These are phyloP conservation scores for Nymphalis polychloros DNA, from an alignment of 2,888 invertebrate genomes.

Conservation along the genomic window DNA sequence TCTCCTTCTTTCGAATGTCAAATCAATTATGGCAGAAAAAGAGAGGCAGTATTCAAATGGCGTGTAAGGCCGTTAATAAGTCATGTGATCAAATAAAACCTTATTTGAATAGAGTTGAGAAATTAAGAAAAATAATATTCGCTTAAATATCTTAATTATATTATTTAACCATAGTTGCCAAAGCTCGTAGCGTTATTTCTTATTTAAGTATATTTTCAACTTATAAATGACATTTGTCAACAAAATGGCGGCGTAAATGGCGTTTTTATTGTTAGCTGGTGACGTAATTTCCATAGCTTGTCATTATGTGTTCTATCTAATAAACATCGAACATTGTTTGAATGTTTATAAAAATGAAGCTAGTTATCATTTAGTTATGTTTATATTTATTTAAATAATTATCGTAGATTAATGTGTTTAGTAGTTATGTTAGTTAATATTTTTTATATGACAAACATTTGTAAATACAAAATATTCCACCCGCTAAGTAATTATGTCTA, in stretches of 20 bases:
- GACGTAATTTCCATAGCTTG: constrained; percentile 17
- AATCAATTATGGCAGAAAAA: too few species aligned
- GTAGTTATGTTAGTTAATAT: constrained; percentile 3
- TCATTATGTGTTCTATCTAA: constrained; percentile 6
- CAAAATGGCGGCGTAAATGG: neutral
- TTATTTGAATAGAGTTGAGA: too few species aligned
- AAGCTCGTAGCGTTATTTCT: too few species aligned
- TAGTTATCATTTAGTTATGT: neutral
- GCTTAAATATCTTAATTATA: too few species aligned
- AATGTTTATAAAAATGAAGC: constrained; percentile 15
- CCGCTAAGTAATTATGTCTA: neutral
- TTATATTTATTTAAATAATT: neutral
- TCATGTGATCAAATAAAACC: too few species aligned
- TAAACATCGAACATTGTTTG: constrained; percentile 3
- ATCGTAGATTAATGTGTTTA: neutral
- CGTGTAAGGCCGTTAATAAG: too few species aligned
- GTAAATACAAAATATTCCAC: constrained; percentile 3
- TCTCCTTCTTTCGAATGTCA: too few species aligned
- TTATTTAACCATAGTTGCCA: too few species aligned
- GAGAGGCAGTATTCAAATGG: too few species aligned
- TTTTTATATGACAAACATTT: constrained; percentile 11
- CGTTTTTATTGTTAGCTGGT: constrained; percentile 6
- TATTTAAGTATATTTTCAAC: too few species aligned
- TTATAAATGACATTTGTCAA: neutral
- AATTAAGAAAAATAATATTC: too few species aligned